Conservation (phyloP, 1,140 invertebrate genomes). For the Cydia splendana region DNA sequence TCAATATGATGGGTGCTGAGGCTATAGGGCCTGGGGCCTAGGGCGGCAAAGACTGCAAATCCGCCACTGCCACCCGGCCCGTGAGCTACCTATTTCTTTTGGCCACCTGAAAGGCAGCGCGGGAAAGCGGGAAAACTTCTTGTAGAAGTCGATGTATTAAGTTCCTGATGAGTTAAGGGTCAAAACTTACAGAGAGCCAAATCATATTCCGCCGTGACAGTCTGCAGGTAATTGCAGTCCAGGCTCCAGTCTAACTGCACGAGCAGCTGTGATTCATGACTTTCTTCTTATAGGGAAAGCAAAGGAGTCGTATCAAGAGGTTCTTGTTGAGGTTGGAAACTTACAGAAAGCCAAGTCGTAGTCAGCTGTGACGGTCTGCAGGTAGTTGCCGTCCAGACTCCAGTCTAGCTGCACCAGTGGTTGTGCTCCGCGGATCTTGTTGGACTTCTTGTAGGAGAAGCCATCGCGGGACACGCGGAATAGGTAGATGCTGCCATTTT, state of each 20-base stretch:
- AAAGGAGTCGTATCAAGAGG: no score
- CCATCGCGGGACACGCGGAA: constrained; percentile 92
- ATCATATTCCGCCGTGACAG: constrained; percentile 73
- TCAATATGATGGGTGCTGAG: no score
- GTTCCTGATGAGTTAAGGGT: not conserved
- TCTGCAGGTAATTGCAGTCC: no score
- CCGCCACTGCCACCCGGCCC: no score
- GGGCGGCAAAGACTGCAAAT: no score
- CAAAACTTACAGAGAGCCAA: constrained; percentile 89
- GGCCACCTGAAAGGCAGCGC: no score
- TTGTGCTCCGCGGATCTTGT: constrained; percentile 91
- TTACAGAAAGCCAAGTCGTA: constrained; percentile 95
- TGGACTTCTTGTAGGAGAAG: constrained; percentile 92
- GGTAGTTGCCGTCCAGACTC: constrained; percentile 92
- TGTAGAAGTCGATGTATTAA: not conserved
- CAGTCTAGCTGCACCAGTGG: constrained; percentile 93
- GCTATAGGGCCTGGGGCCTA: no score
- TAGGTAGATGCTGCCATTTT: constrained; percentile 92
- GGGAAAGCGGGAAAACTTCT: no score
- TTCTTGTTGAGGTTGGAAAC: constrained; percentile 50
- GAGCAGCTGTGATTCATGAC: no score
- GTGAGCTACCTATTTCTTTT: not conserved
- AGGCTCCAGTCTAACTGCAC: no score
- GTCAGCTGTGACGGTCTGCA: constrained; percentile 95
- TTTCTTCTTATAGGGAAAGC: no score